Conservation (phyloP, 2,888 invertebrate species). For the Scotopteryx bipunctaria region DNA sequence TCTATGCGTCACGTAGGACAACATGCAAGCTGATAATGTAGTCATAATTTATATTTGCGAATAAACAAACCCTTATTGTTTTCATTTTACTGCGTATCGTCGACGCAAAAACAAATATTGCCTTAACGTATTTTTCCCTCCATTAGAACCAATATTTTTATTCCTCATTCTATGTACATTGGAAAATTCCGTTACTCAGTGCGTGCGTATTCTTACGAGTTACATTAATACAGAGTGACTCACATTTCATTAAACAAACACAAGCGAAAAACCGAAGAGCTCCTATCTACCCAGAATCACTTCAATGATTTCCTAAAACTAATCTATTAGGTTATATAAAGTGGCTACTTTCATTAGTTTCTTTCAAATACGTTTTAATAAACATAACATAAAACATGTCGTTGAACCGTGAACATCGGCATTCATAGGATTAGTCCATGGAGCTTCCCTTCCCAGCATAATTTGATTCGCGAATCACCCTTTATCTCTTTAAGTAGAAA, state of each 20-base stretch:
- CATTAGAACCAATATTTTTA: conserved; percentile 4
- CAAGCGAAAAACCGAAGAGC: too few relatives aligned
- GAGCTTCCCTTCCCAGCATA: background rate
- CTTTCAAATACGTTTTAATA: too few relatives aligned
- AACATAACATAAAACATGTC: too few relatives aligned
- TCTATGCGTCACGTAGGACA: too few relatives aligned
- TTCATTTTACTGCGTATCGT: background rate
- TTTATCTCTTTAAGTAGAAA: conserved; percentile 4
- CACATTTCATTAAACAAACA: too few relatives aligned
- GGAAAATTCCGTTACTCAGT: conserved; percentile 12
- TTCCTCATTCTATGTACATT: conserved; percentile 6
- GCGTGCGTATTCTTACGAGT: conserved; percentile 4
- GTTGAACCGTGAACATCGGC: too few relatives aligned
- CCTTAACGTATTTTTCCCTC: background rate
- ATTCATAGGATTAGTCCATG: too few relatives aligned
- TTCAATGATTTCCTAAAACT: too few relatives aligned
- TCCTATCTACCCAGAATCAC: too few relatives aligned
- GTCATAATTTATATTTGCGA: background rate
- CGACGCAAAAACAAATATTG: background rate
- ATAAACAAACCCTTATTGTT: background rate
- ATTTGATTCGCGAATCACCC: background rate
- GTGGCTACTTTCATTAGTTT: too few relatives aligned
- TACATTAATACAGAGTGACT: conserved; percentile 12
- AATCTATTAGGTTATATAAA: too few relatives aligned
- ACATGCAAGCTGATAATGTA: too few relatives aligned